A percentile compares a stretch with the other conserved stretches of the same genome.
These are phyloP conservation scores for Polydrusus cervinus DNA, from an alignment of 2,888 invertebrate genomes.

Conservation along the genomic window DNA sequence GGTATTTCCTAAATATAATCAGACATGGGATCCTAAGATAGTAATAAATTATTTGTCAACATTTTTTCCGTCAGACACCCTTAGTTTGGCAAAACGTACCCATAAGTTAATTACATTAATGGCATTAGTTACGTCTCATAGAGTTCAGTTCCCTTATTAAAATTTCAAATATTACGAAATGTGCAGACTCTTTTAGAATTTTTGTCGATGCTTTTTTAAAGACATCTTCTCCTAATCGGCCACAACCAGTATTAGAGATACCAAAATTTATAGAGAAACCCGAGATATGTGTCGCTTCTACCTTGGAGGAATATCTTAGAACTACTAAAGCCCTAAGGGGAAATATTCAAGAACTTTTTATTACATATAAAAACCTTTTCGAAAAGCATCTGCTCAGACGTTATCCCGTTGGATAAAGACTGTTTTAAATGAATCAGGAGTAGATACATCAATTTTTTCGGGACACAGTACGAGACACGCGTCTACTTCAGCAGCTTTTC, in stretches of 20 bases:
- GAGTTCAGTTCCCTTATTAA: constrained; percentile 46
- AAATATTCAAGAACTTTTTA: background rate
- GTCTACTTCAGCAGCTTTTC: background rate
- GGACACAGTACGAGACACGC: background rate
- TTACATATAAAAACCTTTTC: constrained; percentile 32
- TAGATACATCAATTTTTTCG: background rate
- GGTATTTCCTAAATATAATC: constrained; percentile 54
- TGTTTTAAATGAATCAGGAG: too few species aligned
- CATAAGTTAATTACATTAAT: background rate
- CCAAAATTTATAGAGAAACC: constrained; percentile 19
- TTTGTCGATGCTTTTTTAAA: constrained; percentile 47
- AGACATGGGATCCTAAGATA: constrained; percentile 59
- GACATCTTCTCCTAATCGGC: constrained; percentile 36
- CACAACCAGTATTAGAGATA: constrained; percentile 27
- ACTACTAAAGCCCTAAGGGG: background rate
- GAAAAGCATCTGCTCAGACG: constrained; percentile 31
- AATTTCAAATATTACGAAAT: constrained; percentile 41
- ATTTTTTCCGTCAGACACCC: background rate
- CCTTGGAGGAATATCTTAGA: background rate
- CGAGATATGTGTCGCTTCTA: constrained; percentile 7
- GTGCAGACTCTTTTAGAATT: constrained; percentile 29
- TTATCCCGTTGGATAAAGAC: background rate
- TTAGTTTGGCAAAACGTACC: constrained; percentile 32
- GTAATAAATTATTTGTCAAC: constrained; percentile 18
- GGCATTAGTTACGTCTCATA: background rate